Evolutionary conservation across 2,797 vertebrate genomes (phyloP).

Genomic region (Chrysolophus pictus): DNA sequence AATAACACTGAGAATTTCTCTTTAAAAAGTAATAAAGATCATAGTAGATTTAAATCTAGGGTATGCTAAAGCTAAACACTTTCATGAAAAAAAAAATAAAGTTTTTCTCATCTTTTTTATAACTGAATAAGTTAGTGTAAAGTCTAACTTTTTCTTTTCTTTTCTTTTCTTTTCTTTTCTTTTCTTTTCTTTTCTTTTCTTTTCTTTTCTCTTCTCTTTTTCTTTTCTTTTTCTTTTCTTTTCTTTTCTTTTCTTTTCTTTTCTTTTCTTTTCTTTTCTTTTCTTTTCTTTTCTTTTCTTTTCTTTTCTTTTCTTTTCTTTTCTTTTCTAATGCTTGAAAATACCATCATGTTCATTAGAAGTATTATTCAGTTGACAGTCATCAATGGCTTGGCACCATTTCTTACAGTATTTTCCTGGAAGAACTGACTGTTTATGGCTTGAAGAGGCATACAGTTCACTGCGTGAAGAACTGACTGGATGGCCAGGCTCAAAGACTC

Average conservation of each 20-base stretch:
- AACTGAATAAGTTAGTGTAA: constrained; percentile 2
- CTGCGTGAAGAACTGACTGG: neutral
- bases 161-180: too few relatives aligned
- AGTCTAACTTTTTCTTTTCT: neutral
- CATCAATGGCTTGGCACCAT: neutral
- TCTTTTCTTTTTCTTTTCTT: too few relatives aligned
- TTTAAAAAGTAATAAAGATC: constrained; percentile 61
- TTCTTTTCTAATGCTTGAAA: neutral
- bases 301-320: too few relatives aligned
- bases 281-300: too few relatives aligned
- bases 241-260: too few relatives aligned
- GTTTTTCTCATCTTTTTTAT: neutral
- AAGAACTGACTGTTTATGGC: neutral
- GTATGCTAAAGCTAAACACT: neutral
- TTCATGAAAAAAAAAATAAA: neutral
- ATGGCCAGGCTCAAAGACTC: neutral
- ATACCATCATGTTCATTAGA: neutral
- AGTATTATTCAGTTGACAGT: neutral
- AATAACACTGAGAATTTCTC: constrained; percentile 49
- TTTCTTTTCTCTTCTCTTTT: too few relatives aligned
- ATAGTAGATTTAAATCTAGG: constrained; percentile 2
- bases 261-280: too few relatives aligned
- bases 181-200: too few relatives aligned
- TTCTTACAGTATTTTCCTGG: neutral
- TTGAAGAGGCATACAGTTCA: neutral